Base-by-base conservation (phyloP, 1,140 invertebrate genomes). In the Grapholita molesta region DNA sequence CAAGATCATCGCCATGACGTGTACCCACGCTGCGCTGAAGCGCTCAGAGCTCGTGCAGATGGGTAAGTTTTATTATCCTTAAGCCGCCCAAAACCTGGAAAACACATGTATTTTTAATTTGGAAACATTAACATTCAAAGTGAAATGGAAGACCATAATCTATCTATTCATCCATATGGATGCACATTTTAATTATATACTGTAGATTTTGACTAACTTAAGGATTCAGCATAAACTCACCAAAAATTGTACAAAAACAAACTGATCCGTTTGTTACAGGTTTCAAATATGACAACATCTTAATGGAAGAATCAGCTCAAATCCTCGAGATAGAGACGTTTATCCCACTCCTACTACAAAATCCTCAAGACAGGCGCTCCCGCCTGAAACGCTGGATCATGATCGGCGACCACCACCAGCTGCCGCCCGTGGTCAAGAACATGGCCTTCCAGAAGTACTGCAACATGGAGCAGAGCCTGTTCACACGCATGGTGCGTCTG, bases 1-100 rank as follows among this genome's bases (percentile, higher is more conserved):
- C 0, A 99, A 99, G 93, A 99, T 99, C 25, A 99, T 99, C 78
- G 99, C 99, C 2, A 99, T 99, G 99, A 99, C 99, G 0, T 99
- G 99, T 93, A 99, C 99, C 0, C 99, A 99, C 91, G 99, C 99
- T 12, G 99, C 99, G 0, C 93, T 99, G 0, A 99, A 99, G 86
- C 94, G 99, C 35, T 96, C 97, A 68, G 99, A 99, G 88, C 93
- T 99, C 0, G 99, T 99, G 0, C 97, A 99, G 82, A 95, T 99
- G 80, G 98, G 94, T 94, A 83, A 79, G 94, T 73, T 15, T 33
- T 32, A 38, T 18, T 25, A 8, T n/a, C n/a, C n/a, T n/a, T n/a
- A n/a, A n/a, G n/a, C n/a, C n/a, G n/a, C n/a, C n/a, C n/a, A n/a
- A n/a, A n/a, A n/a, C n/a, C n/a, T n/a, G n/a, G n/a, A n/a, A n/a